Conservation (phyloP, 2,888 invertebrate genomes). For the Apodemia mormo region DNA sequence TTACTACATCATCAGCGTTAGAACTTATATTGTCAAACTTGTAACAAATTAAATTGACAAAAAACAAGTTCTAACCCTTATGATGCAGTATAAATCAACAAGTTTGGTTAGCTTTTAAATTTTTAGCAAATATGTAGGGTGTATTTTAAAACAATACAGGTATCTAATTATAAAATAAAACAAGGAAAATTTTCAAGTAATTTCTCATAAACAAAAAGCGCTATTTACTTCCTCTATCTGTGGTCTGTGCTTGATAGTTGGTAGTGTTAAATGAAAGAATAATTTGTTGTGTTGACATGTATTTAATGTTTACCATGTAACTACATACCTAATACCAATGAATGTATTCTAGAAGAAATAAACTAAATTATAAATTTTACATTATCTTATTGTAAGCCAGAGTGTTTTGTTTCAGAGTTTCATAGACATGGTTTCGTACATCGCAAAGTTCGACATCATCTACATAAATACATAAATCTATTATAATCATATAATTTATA, state of each 20-base stretch:
- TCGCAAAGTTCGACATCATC: constrained; percentile 10
- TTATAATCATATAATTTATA: neutral
- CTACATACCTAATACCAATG: constrained; percentile 74
- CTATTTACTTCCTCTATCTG: constrained; percentile 8
- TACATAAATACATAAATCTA: neutral
- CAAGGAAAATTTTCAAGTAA: too few species aligned
- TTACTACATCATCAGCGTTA: too few species aligned
- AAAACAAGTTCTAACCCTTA: too few species aligned
- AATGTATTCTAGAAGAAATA: constrained; percentile 53
- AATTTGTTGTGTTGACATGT: constrained; percentile 78
- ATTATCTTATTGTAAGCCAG: constrained; percentile 59
- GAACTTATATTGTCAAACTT: too few species aligned
- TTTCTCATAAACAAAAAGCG: neutral
- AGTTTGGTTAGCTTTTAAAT: too few species aligned
- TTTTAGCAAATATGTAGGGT: too few species aligned
- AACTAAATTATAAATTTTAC: constrained; percentile 58
- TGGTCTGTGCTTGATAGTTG: constrained; percentile 23
- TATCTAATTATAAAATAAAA: too few species aligned
- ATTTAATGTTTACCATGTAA: constrained; percentile 79
- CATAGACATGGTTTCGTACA: constrained; percentile 44
- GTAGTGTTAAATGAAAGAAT: constrained; percentile 76
- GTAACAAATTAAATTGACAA: too few species aligned
- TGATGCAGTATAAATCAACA: too few species aligned
- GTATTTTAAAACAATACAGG: too few species aligned
- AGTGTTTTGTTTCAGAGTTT: constrained; percentile 50